These are phyloP conservation scores for Sinocyclocheilus rhinocerous DNA, from an alignment of 2,113 vertebrate genomes.

Conservation along the genomic window DNA sequence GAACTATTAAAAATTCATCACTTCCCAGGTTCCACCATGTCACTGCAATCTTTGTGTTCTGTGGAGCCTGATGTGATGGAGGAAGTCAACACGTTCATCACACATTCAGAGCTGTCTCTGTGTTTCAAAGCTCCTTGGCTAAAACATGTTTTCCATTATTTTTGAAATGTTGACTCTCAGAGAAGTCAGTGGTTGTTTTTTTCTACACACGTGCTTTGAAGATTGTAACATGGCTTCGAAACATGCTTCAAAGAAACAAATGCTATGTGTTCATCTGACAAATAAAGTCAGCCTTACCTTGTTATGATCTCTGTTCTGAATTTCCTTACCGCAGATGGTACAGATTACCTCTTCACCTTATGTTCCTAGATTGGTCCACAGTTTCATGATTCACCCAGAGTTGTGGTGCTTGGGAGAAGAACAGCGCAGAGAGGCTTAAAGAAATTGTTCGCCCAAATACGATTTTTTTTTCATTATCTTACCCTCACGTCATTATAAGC, in stretches of 20 bases:
- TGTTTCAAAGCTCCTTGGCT: not conserved
- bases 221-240: not conserved
- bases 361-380: not conserved
- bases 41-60: constrained; percentile 8
- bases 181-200: not conserved
- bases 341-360: not conserved
- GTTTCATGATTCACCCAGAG: not conserved
- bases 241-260: not conserved
- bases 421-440: not conserved
- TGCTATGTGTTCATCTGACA: not conserved
- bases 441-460: not conserved
- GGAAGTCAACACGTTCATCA: not conserved
- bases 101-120: not conserved
- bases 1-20: constrained; percentile 1
- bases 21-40: constrained; percentile 15
- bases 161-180: not conserved
- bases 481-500: not conserved
- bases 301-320: not conserved
- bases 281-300: not conserved
- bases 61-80: constrained; percentile 19
- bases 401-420: not conserved
- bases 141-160: not conserved
- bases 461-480: not conserved
- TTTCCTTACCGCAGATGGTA: not conserved
- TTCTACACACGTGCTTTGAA: not conserved